A percentile compares a stretch with the other conserved stretches of the same genome.
phyloP scores from a whole-genome alignment of 2,888 invertebrate genomes.

The Dolichomitus sp. region DNA sequence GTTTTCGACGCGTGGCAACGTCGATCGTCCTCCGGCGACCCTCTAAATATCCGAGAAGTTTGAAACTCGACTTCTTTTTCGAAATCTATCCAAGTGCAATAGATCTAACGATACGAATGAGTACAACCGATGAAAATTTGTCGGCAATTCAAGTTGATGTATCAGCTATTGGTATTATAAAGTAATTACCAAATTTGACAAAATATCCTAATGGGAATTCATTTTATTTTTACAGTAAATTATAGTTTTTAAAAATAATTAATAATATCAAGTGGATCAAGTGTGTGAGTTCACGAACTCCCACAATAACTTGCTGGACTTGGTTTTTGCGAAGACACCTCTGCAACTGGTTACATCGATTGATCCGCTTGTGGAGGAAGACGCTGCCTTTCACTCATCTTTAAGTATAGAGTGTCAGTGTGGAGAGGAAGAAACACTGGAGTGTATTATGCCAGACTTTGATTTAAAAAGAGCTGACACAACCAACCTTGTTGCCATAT shows the following conservation, averaged over 20 bases:
- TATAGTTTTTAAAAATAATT: not conserved
- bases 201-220: not conserved
- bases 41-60: conserved; percentile 52
- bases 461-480: too few relatives aligned
- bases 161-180: not conserved
- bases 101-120: conserved; percentile 21
- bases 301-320: too few relatives aligned
- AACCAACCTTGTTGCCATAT: too few relatives aligned
- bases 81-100: conserved; percentile 15
- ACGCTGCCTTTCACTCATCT: too few relatives aligned
- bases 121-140: not conserved
- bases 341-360: too few relatives aligned
- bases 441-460: too few relatives aligned
- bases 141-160: not conserved
- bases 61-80: conserved; percentile 19
- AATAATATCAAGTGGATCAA: not conserved
- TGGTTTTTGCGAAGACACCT: too few relatives aligned
- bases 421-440: too few relatives aligned
- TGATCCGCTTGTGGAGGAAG: too few relatives aligned
- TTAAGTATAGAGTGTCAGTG: too few relatives aligned
- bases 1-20: conserved; percentile 48
- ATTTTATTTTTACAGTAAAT: not conserved
- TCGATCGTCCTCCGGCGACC: conserved; percentile 46
- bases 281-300: too few relatives aligned
- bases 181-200: not conserved